Base-by-base conservation (phyloP, 23 tunicate genomes). In the Corella eumyota region DNA sequence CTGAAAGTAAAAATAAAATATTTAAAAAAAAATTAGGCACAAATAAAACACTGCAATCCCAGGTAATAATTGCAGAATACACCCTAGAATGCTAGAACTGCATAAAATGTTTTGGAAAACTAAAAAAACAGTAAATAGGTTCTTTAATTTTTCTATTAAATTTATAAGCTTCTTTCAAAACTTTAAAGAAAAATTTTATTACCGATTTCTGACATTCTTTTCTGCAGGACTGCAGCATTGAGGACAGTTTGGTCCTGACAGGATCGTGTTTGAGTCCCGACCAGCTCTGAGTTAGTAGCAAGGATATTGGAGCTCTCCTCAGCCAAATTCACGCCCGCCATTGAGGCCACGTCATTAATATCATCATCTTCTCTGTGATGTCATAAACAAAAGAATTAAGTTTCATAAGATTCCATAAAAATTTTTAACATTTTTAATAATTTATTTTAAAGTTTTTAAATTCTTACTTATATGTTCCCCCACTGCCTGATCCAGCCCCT, bases 261-360 rank as follows among this genome's bases (percentile, higher is more conserved):
- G 21, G 88, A 78, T 34, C 96, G 81, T 0, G 68, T 73, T 47
- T 78, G 88, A 13, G 88, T 65, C 24, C 96, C 96, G 0, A 88
- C 96, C 24, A 78, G 62, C 22, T 73, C 88, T 4, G 88, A 73
- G 64, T 84, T 84, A 6, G 88, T 88, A 23, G 88, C 88, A 0
- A 78, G 67, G 30, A 88, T 88, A 1, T 85, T 79, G 25, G 83
- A 85, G 62, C 85, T 85, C 50, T 85, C 95, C 52, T 78, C 96
- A 1, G 88, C 68, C 25, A 88, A 56, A 46, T 88, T 79, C 29
- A 88, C 96, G 1, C 96, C 96, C 15, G 96, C 96, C 96, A 88
- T 88, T 3, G 96, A 78, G 9, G 96, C 80, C 20, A 88, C 96
- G 52, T 88, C 96, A 45, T 88, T 88, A 4, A 88, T 88, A 67